These are phyloP conservation scores for Eudasyphora cyanicolor DNA, from an alignment of 2,888 invertebrate species.

Conservation along the genomic window DNA sequence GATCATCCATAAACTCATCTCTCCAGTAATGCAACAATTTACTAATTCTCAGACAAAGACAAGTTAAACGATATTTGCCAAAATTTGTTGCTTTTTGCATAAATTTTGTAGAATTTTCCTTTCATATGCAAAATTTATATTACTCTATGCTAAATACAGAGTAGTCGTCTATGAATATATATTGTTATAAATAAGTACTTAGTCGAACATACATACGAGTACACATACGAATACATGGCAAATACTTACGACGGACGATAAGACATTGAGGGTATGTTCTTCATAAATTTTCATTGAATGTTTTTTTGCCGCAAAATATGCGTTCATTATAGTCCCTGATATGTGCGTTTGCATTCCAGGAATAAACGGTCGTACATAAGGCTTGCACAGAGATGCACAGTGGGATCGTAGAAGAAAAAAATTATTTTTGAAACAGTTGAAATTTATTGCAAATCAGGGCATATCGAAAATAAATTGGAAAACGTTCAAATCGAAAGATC, in stretches of 20 bases:
- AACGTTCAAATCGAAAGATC: too few species aligned
- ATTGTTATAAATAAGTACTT: neutral
- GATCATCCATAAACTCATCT: neutral
- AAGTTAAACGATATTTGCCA: neutral
- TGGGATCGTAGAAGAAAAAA: neutral
- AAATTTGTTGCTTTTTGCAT: neutral
- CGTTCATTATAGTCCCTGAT: neutral
- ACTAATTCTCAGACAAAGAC: neutral
- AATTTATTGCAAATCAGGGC: too few species aligned
- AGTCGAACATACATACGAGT: too few species aligned
- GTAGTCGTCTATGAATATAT: neutral
- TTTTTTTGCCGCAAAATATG: slow-evolving; percentile 6
- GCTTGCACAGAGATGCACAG: neutral
- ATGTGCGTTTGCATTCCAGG: neutral
- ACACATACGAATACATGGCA: too few species aligned
- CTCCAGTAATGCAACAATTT: neutral
- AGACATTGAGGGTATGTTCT: slow-evolving; percentile 8
- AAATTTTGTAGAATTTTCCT: neutral
- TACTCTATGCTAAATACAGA: neutral
- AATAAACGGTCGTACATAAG: neutral
- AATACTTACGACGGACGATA: neutral
- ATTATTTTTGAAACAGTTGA: too few species aligned
- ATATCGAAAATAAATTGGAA: too few species aligned
- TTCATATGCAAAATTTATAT: neutral
- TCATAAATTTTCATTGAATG: slow-evolving; percentile 30